Base-by-base conservation (phyloP, 92 coral and sea anemone genomes). In the Parazoanthus darwini region DNA sequence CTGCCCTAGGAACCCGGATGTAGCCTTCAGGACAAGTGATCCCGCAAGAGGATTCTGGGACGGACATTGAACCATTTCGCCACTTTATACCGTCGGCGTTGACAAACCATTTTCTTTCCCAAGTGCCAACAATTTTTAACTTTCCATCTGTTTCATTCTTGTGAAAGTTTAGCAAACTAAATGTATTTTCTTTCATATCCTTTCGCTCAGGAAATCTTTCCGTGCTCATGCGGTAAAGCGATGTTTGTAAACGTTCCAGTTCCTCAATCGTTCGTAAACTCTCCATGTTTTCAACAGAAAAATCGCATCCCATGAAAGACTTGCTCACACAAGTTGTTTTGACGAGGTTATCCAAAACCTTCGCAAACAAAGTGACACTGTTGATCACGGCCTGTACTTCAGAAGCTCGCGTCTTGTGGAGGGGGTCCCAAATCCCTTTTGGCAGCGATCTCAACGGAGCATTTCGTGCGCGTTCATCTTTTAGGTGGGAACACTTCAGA, bases 61-160 rank as follows among this genome's bases (percentile, higher is more conserved):
- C 59, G 0, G 33, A 35, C 13, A 88, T 71, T 8, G 88, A 77
- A 4, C 75, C 85, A 18, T 87, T 91, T 35, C 85, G 81, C 96
- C 96, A 93, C 22, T 36, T 86, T 18, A 95, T 86, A 43, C 88
- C 90, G 38, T 81, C 86, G 4, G 80, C 56, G 51, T 93, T 95
- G 43, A 95, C 92, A 63, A 85, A 91, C 98, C 98, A 95, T n/a
- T 88, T 15, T 8, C 90, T 90, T 13, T 95, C 93, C 98, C 98
- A 95, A 6, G 93, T 93, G 15, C 98, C 98, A 5, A 90, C 93
- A 20, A 73, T 91, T 23, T 91, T 88, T 20, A 86, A 81, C 3
- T 90, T 42, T 35, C 37, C 23, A 6, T 39, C 39, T 14, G 92
- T 82, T 8, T 58, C 79, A 59, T 90, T 95, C 16, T 89, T 73